phyloP scores from a whole-genome alignment of 2,113 vertebrate genomes.

The Synodontis membranacea region DNA sequence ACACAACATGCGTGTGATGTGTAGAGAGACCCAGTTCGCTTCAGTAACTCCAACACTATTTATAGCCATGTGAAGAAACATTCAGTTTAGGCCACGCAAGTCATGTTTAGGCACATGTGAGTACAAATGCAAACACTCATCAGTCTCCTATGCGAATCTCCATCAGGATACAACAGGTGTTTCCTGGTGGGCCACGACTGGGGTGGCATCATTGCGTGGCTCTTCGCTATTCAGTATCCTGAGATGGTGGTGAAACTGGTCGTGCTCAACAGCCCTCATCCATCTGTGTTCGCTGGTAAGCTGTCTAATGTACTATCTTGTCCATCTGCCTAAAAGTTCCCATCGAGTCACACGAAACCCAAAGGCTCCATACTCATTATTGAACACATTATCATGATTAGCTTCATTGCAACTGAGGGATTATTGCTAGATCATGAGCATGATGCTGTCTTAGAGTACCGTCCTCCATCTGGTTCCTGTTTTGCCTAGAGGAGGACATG shows the following conservation, averaged over 20 bases:
- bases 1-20: slow-evolving; percentile 10
- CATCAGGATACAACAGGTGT: slow-evolving; percentile 93
- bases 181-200: slow-evolving; percentile 94
- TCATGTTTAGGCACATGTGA: background rate
- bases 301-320: slow-evolving; percentile 33
- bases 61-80: background rate
- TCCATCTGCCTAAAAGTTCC: slow-evolving; percentile 46
- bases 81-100: background rate
- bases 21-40: slow-evolving; percentile 13
- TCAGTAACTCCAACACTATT: background rate
- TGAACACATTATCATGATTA: slow-evolving; percentile 53
- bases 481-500: slow-evolving; percentile 47
- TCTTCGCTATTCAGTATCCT: slow-evolving; percentile 92
- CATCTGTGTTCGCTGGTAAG: slow-evolving; percentile 88
- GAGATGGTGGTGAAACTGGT: slow-evolving; percentile 96
- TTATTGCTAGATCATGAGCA: slow-evolving; percentile 54
- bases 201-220: slow-evolving; percentile 95
- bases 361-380: background rate
- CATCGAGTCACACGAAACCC: background rate
- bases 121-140: background rate
- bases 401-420: slow-evolving; percentile 57
- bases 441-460: slow-evolving; percentile 38
- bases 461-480: slow-evolving; percentile 62
- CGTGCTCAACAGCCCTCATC: slow-evolving; percentile 94
- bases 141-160: slow-evolving; percentile 37